A percentile compares a stretch with the other conserved stretches of the same genome.
Evolutionary conservation across 35 echinoderm and acorn worm species (phyloP).

Genomic region (Ophiothrix spiculata): DNA sequence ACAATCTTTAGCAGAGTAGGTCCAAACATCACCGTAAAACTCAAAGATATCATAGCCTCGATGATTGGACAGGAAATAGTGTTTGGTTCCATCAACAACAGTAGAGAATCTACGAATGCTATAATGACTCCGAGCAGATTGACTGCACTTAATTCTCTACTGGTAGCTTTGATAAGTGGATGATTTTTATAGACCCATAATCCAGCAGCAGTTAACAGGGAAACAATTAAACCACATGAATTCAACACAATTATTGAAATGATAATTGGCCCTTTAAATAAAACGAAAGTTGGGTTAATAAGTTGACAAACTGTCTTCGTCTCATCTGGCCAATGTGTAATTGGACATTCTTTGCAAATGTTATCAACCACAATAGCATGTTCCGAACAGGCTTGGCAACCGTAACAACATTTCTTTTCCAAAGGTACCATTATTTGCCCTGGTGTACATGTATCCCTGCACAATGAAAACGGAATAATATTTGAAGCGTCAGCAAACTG

Average conservation of each 20-base stretch:
- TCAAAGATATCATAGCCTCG: not conserved
- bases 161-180: slow-evolving; percentile 37
- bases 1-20: slow-evolving; percentile 20
- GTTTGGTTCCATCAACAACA: not conserved
- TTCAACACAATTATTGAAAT: not conserved
- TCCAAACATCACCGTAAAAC: slow-evolving; percentile 20
- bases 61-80: not conserved
- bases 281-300: not conserved
- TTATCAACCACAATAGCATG: slow-evolving; percentile 6
- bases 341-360: slow-evolving; percentile 11
- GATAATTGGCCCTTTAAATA: not conserved
- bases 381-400: not conserved
- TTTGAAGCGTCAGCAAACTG: not conserved
- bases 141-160: slow-evolving; percentile 34
- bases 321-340: slow-evolving; percentile 14
- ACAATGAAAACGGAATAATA: not conserved
- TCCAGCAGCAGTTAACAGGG: not conserved
- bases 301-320: not conserved
- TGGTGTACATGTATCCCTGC: not conserved
- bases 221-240: not conserved
- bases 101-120: not conserved
- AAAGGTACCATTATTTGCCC: not conserved
- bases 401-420: slow-evolving; percentile 11
- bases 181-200: not conserved
- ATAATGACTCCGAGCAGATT: slow-evolving; percentile 23